These are phyloP conservation scores for Aphyosemion australe DNA, from an alignment of 2,113 vertebrate genomes.

Conservation along the genomic window DNA sequence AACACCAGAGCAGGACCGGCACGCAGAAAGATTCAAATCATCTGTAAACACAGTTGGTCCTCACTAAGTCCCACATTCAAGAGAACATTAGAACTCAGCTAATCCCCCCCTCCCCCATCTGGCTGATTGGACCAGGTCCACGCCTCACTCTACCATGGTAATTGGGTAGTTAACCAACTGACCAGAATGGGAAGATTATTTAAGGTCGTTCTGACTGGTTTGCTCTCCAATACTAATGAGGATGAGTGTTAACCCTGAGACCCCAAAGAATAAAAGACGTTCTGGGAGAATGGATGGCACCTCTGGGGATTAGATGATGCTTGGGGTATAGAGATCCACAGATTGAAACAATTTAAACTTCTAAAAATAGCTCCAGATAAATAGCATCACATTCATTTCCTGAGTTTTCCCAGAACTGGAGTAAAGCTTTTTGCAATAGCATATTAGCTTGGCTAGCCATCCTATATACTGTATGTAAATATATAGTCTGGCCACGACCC, in stretches of 20 bases:
- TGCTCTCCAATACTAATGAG: neutral
- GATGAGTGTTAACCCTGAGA: neutral
- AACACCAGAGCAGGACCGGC: slow-evolving; percentile 23
- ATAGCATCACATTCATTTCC: neutral
- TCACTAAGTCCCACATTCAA: slow-evolving; percentile 4
- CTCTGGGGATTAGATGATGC: too few relatives aligned
- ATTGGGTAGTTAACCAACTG: neutral
- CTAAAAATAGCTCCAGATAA: too few relatives aligned
- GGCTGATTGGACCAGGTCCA: neutral
- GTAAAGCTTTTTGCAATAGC: too few relatives aligned
- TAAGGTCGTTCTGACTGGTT: neutral
- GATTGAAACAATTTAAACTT: too few relatives aligned
- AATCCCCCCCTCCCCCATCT: neutral
- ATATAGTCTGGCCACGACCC: too few relatives aligned
- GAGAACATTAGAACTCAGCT: slow-evolving; percentile 14
- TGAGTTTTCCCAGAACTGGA: too few relatives aligned
- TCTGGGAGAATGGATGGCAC: neutral
- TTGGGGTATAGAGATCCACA: too few relatives aligned
- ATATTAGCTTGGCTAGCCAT: too few relatives aligned
- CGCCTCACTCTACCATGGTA: neutral
- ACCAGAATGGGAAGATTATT: neutral
- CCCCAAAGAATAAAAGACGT: neutral
- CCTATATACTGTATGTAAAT: too few relatives aligned
- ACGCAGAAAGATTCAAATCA: slow-evolving; percentile 20
- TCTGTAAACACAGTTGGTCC: slow-evolving; percentile 14